These are phyloP conservation scores for Podocnemis expansa DNA, from an alignment of 2,113 vertebrate genomes.

Conservation along the genomic window DNA sequence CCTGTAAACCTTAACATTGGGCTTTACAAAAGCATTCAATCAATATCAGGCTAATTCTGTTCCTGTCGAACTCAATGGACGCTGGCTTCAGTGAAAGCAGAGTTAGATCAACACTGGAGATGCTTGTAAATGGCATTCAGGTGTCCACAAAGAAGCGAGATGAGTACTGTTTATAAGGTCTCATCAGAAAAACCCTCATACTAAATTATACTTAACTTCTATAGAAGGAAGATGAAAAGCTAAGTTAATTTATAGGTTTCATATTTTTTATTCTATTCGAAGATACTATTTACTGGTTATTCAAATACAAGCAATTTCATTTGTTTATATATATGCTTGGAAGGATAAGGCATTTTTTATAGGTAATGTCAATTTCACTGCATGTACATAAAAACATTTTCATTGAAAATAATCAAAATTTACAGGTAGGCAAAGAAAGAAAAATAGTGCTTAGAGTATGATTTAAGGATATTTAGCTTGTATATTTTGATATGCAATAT, in stretches of 20 bases:
- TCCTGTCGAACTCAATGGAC: background rate
- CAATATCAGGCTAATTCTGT: background rate
- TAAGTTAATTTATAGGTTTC: background rate
- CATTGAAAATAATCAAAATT: background rate
- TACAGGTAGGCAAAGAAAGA: background rate
- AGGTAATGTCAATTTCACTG: background rate
- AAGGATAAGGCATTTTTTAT: background rate
- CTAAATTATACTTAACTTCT: background rate
- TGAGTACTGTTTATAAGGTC: background rate
- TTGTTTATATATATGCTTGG: background rate
- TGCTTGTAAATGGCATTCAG: background rate
- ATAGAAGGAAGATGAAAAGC: background rate
- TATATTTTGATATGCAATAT: background rate
- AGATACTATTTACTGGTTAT: background rate
- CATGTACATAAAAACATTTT: background rate
- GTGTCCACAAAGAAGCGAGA: background rate
- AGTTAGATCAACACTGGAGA: background rate
- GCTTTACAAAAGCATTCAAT: background rate
- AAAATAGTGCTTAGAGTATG: background rate
- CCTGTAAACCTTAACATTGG: background rate
- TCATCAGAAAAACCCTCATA: background rate
- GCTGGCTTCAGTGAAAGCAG: background rate
- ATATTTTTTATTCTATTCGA: background rate
- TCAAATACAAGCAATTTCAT: background rate
- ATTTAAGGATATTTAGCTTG: background rate